phyloP scores from a whole-genome alignment of 2,113 vertebrate genomes.

The Trematocara nigrifrons region DNA sequence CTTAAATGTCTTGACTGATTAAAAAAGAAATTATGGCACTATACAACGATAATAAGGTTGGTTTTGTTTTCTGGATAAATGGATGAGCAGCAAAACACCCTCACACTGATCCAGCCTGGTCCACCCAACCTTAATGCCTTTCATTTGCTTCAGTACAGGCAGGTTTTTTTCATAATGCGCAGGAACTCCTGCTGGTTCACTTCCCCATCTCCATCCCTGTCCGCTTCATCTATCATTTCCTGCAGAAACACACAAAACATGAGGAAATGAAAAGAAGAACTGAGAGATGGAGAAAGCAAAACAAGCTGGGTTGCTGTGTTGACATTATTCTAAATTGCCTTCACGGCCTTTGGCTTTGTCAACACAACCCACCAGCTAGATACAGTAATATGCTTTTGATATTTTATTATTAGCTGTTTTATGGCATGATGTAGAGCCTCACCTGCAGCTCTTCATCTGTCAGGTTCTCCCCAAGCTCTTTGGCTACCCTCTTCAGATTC shows the following conservation, averaged over 20 bases:
- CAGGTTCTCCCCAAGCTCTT: slow-evolving; percentile 88
- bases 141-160: slow-evolving; percentile 78
- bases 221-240: slow-evolving; percentile 95
- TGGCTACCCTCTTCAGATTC: slow-evolving; percentile 90
- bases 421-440: background rate
- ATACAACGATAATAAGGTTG: background rate
- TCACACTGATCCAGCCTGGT: background rate
- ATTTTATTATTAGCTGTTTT: background rate
- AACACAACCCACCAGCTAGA: background rate
- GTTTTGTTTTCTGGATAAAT: background rate
- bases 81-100: slow-evolving; percentile 24
- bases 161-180: slow-evolving; percentile 93
- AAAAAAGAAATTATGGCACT: slow-evolving; percentile 8
- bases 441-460: slow-evolving; percentile 95
- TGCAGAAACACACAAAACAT: slow-evolving; percentile 33
- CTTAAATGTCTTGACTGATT: background rate
- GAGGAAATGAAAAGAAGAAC: background rate
- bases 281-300: background rate
- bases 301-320: background rate
- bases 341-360: background rate
- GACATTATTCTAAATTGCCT: background rate
- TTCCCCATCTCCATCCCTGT: slow-evolving; percentile 90
- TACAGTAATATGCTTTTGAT: background rate
- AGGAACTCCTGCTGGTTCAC: slow-evolving; percentile 93
- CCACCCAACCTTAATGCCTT: background rate